Evolutionary conservation across 2,888 invertebrate genomes (phyloP).

Genomic region (Sipunculus nudus): DNA sequence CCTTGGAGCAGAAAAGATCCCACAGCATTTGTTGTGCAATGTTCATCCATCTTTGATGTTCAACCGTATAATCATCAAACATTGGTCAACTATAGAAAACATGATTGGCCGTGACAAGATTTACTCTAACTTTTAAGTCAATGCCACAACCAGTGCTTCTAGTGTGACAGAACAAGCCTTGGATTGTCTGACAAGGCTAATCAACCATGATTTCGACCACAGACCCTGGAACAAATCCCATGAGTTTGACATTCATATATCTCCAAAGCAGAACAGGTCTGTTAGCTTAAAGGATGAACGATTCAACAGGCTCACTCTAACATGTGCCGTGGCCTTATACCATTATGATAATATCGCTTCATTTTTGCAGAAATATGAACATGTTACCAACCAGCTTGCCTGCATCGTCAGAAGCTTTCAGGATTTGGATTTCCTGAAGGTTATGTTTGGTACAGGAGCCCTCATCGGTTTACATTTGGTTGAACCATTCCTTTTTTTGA

Average conservation of each 20-base stretch:
- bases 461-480: slow-evolving; percentile 11
- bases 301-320: slow-evolving; percentile 13
- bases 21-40: slow-evolving; percentile 9
- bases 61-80: slow-evolving; percentile 2
- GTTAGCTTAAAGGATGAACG: slow-evolving; percentile 15
- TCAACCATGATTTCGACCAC: slow-evolving; percentile 1
- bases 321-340: slow-evolving; percentile 8
- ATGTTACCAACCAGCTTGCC: slow-evolving; percentile 17
- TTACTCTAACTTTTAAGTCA: not conserved
- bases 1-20: not conserved
- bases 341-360: slow-evolving; percentile 5
- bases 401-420: slow-evolving; percentile 15
- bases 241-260: slow-evolving; percentile 1
- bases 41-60: slow-evolving; percentile 4
- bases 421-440: slow-evolving; percentile 12
- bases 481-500: slow-evolving; percentile 8
- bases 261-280: slow-evolving; percentile 8
- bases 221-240: not conserved
- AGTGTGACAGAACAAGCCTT: not conserved
- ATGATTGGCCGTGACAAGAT: not conserved
- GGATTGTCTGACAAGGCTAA: not conserved
- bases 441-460: slow-evolving; percentile 10
- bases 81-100: slow-evolving; percentile 2
- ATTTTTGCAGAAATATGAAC: slow-evolving; percentile 11
- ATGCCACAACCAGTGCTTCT: not conserved